Percentiles rank a stretch among this genome's conserved stretches.
phyloP scores from a whole-genome alignment of 1,140 invertebrate species.

The Bradysia coprophila region DNA sequence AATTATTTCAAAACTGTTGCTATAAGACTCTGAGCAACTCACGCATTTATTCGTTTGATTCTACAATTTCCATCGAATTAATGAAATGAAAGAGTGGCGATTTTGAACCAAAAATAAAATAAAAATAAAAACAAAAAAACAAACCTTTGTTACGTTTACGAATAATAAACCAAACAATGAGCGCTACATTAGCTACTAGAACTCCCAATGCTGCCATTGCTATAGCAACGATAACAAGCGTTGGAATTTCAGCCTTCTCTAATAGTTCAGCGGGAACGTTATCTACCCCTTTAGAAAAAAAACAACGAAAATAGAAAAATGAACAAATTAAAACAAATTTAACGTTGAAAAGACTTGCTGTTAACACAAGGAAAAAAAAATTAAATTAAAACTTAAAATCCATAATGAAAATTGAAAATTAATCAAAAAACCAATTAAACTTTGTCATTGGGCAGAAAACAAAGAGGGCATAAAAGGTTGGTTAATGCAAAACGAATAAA shows the following conservation, averaged over 20 bases:
- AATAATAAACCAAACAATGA: conserved; percentile 69
- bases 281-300: conserved; percentile 31
- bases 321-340: conserved; percentile 8
- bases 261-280: conserved; percentile 43
- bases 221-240: conserved; percentile 64
- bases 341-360: conserved; percentile 7
- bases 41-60: no score
- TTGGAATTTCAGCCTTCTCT: conserved; percentile 45
- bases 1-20: no score
- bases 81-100: no score
- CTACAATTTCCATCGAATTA: not conserved
- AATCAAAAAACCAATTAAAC: conserved; percentile 3
- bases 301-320: conserved; percentile 22
- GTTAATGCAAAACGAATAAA: not conserved
- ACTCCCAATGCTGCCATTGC: conserved; percentile 59
- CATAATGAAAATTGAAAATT: conserved; percentile 2
- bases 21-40: no score
- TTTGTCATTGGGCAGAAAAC: not conserved
- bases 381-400: conserved; percentile 1
- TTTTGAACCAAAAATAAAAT: no score
- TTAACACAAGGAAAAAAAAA: no score
- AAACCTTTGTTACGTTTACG: conserved; percentile 42
- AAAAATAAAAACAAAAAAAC: conserved; percentile 1
- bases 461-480: not conserved
- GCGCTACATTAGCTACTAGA: conserved; percentile 50